Evolutionary conservation across 2,797 vertebrate genomes (phyloP), one percentile per base, ranked within the genome.

Genomic region (Scarus forsteni): DNA sequence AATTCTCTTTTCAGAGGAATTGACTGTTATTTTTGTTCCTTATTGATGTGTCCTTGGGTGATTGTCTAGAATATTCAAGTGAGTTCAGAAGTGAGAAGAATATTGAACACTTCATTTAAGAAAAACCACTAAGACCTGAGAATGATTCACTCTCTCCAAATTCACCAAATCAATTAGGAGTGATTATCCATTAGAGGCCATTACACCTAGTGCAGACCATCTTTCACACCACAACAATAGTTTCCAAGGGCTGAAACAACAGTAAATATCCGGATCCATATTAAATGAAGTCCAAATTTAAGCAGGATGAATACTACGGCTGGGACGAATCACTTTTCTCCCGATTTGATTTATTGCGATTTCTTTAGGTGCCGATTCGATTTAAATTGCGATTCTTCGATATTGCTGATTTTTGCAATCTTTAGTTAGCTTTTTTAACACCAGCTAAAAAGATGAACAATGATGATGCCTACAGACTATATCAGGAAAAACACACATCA

Each of bases 91-190:
- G 68, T 70, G 73, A 67, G 67, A 10, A 60, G 80, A 81, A 83
- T 82, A 77, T 54, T 73, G 59, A 89, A 62, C 60, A 14, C 73
- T 75, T 73, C 35, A 83, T 78, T 83, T 83, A 39, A 78, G 5
- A 51, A 46, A 60, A 60, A 73, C 79, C 51, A 66, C 35, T 68
- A 62, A 62, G 42, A 51, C 61, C 54, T 44, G 12, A 64, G 61
- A 84, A 66, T 77, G 68, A 80, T 82, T 74, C 60, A 70, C 45
- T 27, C 57, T 75, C 36, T 27, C 44, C 55, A 78, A 34, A 81
- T 73, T 68, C 54, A 83, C 51, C 63, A 49, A 63, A 27, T 52
- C 69, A 81, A 73, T 75, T 83, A 77, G 48, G 56, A 61, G 57
- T 66, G 67, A 71, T 75, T 40, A 16, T 75, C 79, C 54, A 34